These are phyloP conservation scores for Euura lappo DNA, from an alignment of 1,140 invertebrate genomes.

Conservation along the genomic window DNA sequence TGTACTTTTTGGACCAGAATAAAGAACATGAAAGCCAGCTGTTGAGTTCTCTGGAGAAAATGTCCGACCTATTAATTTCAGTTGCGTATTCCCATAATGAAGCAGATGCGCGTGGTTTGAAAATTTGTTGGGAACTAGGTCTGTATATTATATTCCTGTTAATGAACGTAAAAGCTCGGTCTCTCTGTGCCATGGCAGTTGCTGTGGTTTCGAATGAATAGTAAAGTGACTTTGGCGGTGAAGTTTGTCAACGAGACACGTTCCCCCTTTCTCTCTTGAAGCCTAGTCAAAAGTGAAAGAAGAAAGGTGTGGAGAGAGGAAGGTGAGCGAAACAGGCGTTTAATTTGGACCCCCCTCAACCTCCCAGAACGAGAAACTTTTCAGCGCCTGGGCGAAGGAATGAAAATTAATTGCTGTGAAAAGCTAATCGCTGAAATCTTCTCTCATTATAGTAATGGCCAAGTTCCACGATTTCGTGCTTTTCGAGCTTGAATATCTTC, in stretches of 20 bases:
- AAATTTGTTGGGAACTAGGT: no score
- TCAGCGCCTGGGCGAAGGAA: conserved; percentile 2
- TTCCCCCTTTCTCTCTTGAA: neutral
- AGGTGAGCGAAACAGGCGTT: neutral
- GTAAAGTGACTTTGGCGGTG: neutral
- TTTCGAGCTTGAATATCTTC: neutral
- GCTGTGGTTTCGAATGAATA: neutral
- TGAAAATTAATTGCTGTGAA: conserved; percentile 12
- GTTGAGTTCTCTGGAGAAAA: no score
- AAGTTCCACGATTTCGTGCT: neutral
- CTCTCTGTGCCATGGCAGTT: neutral
- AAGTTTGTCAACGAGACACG: neutral
- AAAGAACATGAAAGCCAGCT: no score
- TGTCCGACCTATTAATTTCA: no score
- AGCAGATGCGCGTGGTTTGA: no score
- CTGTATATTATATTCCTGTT: neutral
- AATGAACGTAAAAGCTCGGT: neutral
- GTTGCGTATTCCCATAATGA: no score
- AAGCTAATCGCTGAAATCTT: conserved; percentile 8
- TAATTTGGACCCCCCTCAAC: neutral
- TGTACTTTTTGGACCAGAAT: no score
- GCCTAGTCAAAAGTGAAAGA: neutral
- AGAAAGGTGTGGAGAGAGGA: neutral
- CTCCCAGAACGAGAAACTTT: conserved; percentile 9
- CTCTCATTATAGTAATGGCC: conserved; percentile 12